phyloP scores from a whole-genome alignment of 1,140 invertebrate species.

The Idris sp. region DNA sequence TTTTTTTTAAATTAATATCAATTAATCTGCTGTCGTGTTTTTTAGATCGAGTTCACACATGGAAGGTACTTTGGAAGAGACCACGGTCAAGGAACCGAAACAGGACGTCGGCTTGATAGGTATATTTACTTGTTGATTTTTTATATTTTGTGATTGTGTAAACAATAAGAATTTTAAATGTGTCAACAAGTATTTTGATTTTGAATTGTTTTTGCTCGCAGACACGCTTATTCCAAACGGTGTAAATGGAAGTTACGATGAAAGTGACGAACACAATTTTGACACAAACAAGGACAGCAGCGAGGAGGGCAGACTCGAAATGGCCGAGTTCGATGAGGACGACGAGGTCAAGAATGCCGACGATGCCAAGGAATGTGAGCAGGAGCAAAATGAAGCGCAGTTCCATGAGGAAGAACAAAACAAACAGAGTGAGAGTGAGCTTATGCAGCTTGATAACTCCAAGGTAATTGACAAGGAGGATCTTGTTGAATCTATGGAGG shows the following conservation, averaged over 20 bases:
- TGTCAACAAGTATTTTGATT: background rate
- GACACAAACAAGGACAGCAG: slow-evolving; percentile 58
- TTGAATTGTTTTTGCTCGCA: slow-evolving; percentile 27
- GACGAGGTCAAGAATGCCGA: slow-evolving; percentile 60
- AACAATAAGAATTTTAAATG: slow-evolving; percentile 1
- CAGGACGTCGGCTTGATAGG: slow-evolving; percentile 71
- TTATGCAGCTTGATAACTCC: slow-evolving; percentile 40
- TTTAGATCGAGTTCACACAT: slow-evolving; percentile 66
- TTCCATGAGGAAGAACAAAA: slow-evolving; percentile 50
- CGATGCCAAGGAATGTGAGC: slow-evolving; percentile 66
- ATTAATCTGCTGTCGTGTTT: background rate
- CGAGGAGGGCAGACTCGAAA: slow-evolving; percentile 52
- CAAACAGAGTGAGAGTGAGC: too few species aligned
- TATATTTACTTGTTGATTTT: slow-evolving; percentile 21
- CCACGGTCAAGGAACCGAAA: slow-evolving; percentile 73
- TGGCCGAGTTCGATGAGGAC: slow-evolving; percentile 36
- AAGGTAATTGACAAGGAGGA: slow-evolving; percentile 51
- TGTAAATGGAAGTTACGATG: slow-evolving; percentile 72
- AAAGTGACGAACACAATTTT: slow-evolving; percentile 70
- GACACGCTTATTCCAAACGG: slow-evolving; percentile 74
- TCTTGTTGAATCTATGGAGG: slow-evolving; percentile 70
- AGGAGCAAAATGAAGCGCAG: slow-evolving; percentile 52
- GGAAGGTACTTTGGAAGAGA: slow-evolving; percentile 76
- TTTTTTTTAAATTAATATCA: too few species aligned
- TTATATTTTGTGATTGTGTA: background rate